Evolutionary conservation across 2,888 invertebrate genomes (phyloP).

Genomic region (Metallyticus violacea): DNA sequence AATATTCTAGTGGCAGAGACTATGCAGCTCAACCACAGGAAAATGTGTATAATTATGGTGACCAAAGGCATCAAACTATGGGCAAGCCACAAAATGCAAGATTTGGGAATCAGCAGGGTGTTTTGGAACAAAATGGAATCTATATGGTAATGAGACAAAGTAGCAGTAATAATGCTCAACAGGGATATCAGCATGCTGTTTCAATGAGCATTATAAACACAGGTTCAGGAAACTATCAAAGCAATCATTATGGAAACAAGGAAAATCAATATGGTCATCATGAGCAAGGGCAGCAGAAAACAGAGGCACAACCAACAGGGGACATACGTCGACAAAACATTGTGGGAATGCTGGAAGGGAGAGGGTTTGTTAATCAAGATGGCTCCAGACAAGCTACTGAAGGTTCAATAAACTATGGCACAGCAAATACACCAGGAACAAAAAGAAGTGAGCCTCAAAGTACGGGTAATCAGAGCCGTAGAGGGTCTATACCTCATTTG

Average conservation of each 20-base stretch:
- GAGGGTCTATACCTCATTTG: conserved; percentile 39
- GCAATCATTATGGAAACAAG: background rate
- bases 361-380: background rate
- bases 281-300: background rate
- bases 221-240: background rate
- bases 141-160: conserved; percentile 32
- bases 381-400: background rate
- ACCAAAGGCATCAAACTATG: background rate
- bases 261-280: conserved; percentile 2
- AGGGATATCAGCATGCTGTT: background rate
- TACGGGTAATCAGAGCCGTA: background rate
- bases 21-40: background rate
- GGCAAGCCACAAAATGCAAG: background rate
- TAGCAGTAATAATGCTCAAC: background rate
- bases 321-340: background rate
- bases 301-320: conserved; percentile 37
- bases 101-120: conserved; percentile 38
- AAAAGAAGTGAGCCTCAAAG: background rate
- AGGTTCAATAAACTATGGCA: background rate
- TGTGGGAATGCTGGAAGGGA: conserved; percentile 12
- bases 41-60: background rate
- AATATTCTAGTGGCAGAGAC: background rate
- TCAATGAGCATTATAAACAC: background rate
- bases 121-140: conserved; percentile 36
- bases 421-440: background rate